phyloP scores from a whole-genome alignment of 2,113 vertebrate species.

The Bubalus kerabau region DNA sequence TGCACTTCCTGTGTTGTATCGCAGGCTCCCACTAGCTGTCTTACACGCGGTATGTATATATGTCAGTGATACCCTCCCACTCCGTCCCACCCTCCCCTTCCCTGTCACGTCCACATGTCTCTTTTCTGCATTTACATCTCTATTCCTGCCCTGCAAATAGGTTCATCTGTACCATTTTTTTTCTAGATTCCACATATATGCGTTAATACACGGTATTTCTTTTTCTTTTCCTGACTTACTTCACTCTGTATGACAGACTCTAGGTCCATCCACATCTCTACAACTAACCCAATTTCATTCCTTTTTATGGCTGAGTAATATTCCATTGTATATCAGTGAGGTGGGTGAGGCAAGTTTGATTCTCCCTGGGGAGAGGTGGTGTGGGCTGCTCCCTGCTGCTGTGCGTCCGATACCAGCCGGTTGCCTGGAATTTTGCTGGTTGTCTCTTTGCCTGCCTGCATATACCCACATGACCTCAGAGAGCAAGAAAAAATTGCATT shows the following conservation, averaged over 20 bases:
- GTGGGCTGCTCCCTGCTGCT: not conserved
- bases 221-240: not conserved
- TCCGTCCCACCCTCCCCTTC: not conserved
- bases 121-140: not conserved
- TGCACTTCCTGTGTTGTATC: not conserved
- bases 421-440: not conserved
- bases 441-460: not conserved
- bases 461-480: not conserved
- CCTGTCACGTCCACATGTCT: not conserved
- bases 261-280: not conserved
- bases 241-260: not conserved
- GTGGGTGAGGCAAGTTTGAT: not conserved
- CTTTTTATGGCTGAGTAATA: not conserved
- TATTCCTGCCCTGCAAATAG: not conserved
- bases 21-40: not conserved
- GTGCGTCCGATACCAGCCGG: accelerated
- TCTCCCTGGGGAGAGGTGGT: not conserved
- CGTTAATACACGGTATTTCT: not conserved
- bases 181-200: not conserved
- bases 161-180: not conserved
- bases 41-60: accelerated
- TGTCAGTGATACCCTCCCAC: accelerated
- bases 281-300: not conserved
- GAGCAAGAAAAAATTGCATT: not conserved
- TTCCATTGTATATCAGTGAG: not conserved